A percentile compares a stretch with the other conserved stretches of the same genome.
Conservation (phyloP, 1,140 invertebrate species). For the Zaprionus ornatus region DNA sequence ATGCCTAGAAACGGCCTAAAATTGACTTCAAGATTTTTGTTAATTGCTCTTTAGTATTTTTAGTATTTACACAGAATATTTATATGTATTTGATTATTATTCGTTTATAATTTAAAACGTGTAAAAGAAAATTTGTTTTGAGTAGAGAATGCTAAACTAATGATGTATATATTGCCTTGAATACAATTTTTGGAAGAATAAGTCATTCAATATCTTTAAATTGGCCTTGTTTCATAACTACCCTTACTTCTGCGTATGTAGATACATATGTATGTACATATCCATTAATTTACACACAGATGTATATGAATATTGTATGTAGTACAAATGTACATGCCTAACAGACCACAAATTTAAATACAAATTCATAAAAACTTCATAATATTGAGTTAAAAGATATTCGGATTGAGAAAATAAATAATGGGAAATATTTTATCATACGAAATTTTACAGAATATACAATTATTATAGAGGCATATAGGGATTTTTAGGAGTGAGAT, state of each 20-base stretch:
- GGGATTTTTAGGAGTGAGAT: slow-evolving; percentile 49
- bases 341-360: neutral
- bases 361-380: too few relatives aligned
- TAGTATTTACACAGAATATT: neutral
- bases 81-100: neutral
- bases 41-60: neutral
- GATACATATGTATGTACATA: too few relatives aligned
- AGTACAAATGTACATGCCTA: too few relatives aligned
- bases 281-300: too few relatives aligned
- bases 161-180: too few relatives aligned
- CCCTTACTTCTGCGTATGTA: neutral
- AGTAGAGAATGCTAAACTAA: neutral
- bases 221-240: neutral
- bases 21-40: neutral
- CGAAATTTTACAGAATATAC: neutral
- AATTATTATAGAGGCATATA: neutral
- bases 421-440: neutral
- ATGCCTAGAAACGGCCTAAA: neutral
- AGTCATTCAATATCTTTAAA: neutral
- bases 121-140: neutral
- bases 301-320: too few relatives aligned
- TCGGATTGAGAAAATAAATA: neutral
- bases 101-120: neutral
- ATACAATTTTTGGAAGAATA: neutral
- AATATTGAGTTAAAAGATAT: neutral